Conservation (phyloP, 2,797 vertebrate genomes). For the Acrocephalus scirpaceus region DNA sequence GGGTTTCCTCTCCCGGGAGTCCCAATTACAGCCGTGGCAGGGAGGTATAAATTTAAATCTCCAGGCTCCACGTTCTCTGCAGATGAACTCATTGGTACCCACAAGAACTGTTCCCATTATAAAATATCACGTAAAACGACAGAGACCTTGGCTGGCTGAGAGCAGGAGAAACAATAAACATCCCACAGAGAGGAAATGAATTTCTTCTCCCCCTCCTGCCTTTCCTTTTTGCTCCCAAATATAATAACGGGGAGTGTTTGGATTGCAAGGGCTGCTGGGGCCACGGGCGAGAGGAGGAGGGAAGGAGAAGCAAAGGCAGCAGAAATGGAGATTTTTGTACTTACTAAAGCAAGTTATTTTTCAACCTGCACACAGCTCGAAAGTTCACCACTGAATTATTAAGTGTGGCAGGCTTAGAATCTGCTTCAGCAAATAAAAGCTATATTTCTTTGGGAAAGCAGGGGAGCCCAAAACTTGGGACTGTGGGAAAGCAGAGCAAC, state of each 20-base stretch:
- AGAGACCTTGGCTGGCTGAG: slow-evolving; percentile 16
- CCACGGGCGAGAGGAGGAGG: background rate
- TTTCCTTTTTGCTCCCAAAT: background rate
- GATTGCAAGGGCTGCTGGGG: slow-evolving; percentile 24
- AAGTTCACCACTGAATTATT: slow-evolving; percentile 72
- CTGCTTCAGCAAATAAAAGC: background rate
- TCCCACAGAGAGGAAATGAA: slow-evolving; percentile 43
- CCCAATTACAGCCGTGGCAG: background rate
- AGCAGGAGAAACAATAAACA: slow-evolving; percentile 60
- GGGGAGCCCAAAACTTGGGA: background rate
- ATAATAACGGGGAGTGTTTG: slow-evolving; percentile 18
- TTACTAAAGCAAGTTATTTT: slow-evolving; percentile 57
- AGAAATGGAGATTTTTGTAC: slow-evolving; percentile 53
- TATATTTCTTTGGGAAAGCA: slow-evolving; percentile 7
- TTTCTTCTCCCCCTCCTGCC: background rate
- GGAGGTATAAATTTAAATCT: slow-evolving; percentile 34
- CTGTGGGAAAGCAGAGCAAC: background rate
- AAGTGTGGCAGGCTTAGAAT: slow-evolving; percentile 41
- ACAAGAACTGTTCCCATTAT: slow-evolving; percentile 32
- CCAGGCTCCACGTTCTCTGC: background rate
- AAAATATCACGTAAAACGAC: background rate
- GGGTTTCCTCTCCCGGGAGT: background rate
- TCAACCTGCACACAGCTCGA: slow-evolving; percentile 6
- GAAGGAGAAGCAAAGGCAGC: background rate
- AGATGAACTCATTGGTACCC: slow-evolving; percentile 28